phyloP scores from a whole-genome alignment of 2,888 invertebrate genomes.

The Campoplex capitator region DNA sequence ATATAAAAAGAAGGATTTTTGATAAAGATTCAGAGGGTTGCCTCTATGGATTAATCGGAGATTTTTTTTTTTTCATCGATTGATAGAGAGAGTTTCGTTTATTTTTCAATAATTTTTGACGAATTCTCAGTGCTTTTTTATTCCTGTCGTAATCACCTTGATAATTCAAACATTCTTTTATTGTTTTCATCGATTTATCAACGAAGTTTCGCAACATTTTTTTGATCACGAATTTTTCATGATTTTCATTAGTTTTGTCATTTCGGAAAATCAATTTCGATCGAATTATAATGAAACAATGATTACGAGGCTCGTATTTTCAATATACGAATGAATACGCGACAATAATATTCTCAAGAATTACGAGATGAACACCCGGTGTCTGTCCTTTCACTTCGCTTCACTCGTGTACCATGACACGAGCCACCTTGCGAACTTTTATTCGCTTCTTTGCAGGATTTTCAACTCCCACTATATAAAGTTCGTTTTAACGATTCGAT shows the following conservation, averaged over 20 bases:
- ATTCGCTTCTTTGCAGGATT: not conserved
- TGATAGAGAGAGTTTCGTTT: not conserved
- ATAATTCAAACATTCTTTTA: not conserved
- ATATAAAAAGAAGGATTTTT: not conserved
- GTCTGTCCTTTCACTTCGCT: slow-evolving; percentile 78
- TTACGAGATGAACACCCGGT: slow-evolving; percentile 75
- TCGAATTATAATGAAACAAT: not conserved
- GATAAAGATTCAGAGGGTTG: not conserved
- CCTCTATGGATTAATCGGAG: not conserved
- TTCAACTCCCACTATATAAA: not conserved
- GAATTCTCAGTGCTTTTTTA: no score
- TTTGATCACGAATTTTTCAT: no score
- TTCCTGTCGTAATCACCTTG: no score
- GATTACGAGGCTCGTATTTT: no score
- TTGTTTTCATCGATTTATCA: not conserved
- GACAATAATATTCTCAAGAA: slow-evolving; percentile 48
- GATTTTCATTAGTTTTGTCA: no score
- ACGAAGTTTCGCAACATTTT: not conserved
- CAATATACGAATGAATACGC: slow-evolving; percentile 5
- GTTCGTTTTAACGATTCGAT: not conserved
- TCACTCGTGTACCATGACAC: slow-evolving; percentile 70
- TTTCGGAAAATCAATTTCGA: no score
- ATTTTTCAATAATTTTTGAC: not conserved
- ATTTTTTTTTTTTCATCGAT: not conserved
- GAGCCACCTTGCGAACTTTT: slow-evolving; percentile 69